Evolutionary conservation across 1,140 invertebrate species (phyloP).

Genomic region (Caenorhabditis inopinata): DNA sequence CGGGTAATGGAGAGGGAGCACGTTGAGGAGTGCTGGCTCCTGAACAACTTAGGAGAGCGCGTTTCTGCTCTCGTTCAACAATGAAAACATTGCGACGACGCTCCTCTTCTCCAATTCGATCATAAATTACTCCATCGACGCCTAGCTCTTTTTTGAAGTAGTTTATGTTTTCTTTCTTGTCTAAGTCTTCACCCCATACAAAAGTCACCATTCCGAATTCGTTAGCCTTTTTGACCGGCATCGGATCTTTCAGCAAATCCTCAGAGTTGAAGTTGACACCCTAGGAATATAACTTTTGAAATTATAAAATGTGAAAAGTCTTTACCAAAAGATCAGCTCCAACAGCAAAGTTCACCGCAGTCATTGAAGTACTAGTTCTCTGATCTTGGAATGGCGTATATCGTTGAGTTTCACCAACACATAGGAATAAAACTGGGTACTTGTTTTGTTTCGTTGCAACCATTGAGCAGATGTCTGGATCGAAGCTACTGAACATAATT

Average conservation of each 20-base stretch:
- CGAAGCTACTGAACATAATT: slow-evolving; percentile 65
- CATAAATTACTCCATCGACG: slow-evolving; percentile 65
- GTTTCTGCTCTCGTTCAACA: slow-evolving; percentile 49
- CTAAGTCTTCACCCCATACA: slow-evolving; percentile 65
- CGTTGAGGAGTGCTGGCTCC: slow-evolving; percentile 39
- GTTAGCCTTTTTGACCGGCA: slow-evolving; percentile 57
- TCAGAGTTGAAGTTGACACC: slow-evolving; percentile 65
- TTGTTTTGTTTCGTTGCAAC: slow-evolving; percentile 64
- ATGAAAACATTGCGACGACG: slow-evolving; percentile 48
- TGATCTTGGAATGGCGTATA: slow-evolving; percentile 56
- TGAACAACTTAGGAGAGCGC: slow-evolving; percentile 36
- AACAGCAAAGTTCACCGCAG: slow-evolving; percentile 60
- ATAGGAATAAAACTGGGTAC: slow-evolving; percentile 65
- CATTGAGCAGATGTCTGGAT: slow-evolving; percentile 66
- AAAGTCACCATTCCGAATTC: slow-evolving; percentile 62
- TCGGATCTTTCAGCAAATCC: slow-evolving; percentile 55
- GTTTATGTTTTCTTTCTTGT: slow-evolving; percentile 59
- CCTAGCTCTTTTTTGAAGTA: slow-evolving; percentile 62
- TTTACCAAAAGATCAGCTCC: slow-evolving; percentile 53
- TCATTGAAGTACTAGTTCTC: slow-evolving; percentile 55
- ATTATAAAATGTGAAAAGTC: neutral
- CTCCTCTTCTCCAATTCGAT: slow-evolving; percentile 53
- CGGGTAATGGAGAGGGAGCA: slow-evolving; percentile 43
- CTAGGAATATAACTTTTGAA: slow-evolving; percentile 35
- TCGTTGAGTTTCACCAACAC: slow-evolving; percentile 54